Base-by-base conservation (phyloP, 2,113 vertebrate species). In the Pipa parva region DNA sequence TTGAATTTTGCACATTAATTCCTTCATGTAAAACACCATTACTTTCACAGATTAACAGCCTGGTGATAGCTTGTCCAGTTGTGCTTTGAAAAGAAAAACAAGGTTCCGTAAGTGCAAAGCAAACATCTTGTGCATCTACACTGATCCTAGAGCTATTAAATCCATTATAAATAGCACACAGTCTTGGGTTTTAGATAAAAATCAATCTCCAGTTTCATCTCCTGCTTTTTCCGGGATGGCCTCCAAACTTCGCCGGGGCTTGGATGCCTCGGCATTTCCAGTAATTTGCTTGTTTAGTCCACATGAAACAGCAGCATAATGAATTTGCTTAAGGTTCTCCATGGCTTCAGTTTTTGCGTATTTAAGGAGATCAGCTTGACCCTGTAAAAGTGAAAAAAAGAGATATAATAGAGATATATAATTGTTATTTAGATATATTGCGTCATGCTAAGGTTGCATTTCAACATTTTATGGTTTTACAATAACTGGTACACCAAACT, bases 271-370 rank as follows among this genome's bases (percentile, higher is more conserved):
- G 1, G 80, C 1, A 5, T 77, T 77, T 79, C 85, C 88, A 15
- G 88, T 80, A 72, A 86, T 84, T 5, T 89, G 89, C 59, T 93
- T 97, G 71, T 83, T 88, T 74, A 99, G 89, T 74, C 91, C 91
- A 73, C 93, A 95, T 0, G 95, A 92, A 69, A 96, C 78, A 6
- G 90, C 91, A 2, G 94, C 92, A 28, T 92, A 95, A 80, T 97
- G 94, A 81, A 99, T 94, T 88, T 98, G 96, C 77, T 96, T 97
- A 57, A 98, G 84, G 81, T 95, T 97, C 76, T 99, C 96, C 87
- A 90, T 74, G 63, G 95, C 93, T 81, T 99, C 95, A 0, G 84
- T 91, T 78, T 91, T 91, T 73, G 95, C 96, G 0, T 95, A 94
- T 73, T 98, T 97, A 77, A 99, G 81, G 65, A 99, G 90, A 83